Evolutionary conservation across 64 coral and sea anemone genomes (phyloP).

Genomic region (Pocillopora verrucosa): DNA sequence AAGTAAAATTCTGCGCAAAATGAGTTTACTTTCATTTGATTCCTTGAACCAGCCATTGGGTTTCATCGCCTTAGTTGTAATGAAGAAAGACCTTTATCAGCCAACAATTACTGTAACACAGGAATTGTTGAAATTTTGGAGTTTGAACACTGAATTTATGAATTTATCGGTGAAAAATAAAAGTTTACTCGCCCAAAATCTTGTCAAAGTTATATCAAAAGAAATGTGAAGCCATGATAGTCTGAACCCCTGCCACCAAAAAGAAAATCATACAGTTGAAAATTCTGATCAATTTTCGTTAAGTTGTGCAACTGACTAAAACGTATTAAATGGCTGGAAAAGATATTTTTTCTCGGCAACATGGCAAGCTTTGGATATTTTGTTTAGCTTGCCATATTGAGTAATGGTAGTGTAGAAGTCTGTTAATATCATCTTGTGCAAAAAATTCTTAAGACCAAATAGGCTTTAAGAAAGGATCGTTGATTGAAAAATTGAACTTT

Average conservation of each 20-base stretch:
- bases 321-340: neutral
- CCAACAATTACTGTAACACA: neutral
- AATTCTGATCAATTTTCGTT: neutral
- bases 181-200: neutral
- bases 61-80: neutral
- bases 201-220: neutral
- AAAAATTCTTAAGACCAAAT: neutral
- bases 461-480: too few relatives aligned
- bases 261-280: too few relatives aligned
- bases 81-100: neutral
- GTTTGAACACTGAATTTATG: too few relatives aligned
- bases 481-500: neutral
- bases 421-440: neutral
- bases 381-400: neutral
- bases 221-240: too few relatives aligned
- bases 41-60: neutral
- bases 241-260: neutral
- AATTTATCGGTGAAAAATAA: neutral
- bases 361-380: neutral
- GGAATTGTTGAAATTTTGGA: neutral
- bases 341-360: neutral
- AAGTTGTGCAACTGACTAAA: neutral
- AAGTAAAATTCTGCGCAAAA: too few relatives aligned
- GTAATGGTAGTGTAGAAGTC: neutral
- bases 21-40: neutral